These are phyloP conservation scores for Butorides virescens DNA, from an alignment of 2,113 vertebrate species.

Conservation along the genomic window DNA sequence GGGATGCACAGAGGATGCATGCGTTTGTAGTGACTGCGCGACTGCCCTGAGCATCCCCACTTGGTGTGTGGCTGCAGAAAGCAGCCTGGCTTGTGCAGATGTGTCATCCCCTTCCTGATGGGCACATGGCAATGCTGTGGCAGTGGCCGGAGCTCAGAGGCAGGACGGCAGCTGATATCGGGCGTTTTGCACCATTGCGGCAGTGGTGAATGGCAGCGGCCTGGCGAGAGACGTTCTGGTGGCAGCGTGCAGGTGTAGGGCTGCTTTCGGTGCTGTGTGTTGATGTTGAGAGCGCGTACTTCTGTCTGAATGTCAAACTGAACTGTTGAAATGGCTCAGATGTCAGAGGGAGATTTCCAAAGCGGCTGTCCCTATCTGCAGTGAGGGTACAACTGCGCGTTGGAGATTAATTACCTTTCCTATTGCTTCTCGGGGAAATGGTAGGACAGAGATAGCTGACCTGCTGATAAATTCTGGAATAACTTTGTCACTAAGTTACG, in stretches of 20 bases:
- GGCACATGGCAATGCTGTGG: neutral
- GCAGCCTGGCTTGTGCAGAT: neutral
- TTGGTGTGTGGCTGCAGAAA: neutral
- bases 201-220: neutral
- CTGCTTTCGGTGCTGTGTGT: neutral
- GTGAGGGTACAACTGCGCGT: neutral
- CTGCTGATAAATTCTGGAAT: neutral
- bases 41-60: neutral
- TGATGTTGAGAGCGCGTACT: neutral
- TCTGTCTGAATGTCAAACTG: neutral
- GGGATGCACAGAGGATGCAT: accelerated
- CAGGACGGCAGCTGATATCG: neutral
- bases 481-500: neutral
- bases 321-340: neutral
- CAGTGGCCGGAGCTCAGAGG: neutral
- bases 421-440: neutral
- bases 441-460: neutral
- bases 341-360: neutral
- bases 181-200: accelerated
- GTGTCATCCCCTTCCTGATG: neutral
- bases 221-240: neutral
- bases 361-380: neutral
- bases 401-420: neutral
- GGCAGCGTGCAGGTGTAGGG: neutral
- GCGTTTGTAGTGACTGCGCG: neutral